Conservation (phyloP, 2,113 vertebrate species). For the Plectropomus leopardus region DNA sequence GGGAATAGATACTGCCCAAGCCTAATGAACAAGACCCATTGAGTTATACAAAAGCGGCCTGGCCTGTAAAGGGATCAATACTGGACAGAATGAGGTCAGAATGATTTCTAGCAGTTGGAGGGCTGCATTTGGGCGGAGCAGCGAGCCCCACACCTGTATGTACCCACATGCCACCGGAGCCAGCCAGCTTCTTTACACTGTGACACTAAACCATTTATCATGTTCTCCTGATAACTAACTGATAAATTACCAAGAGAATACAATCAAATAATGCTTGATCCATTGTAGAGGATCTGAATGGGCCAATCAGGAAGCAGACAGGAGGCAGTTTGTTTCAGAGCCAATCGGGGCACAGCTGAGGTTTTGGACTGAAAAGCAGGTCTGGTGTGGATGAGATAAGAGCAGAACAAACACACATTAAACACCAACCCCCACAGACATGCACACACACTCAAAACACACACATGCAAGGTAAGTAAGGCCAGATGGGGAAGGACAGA, state of each 20-base stretch:
- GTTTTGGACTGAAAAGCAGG: conserved; percentile 79
- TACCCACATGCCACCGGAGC: conserved; percentile 37
- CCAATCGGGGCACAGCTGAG: conserved; percentile 77
- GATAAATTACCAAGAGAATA: conserved; percentile 68
- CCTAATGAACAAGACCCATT: conserved; percentile 11
- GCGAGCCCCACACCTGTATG: conserved; percentile 53
- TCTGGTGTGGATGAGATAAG: conserved; percentile 83
- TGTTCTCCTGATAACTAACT: conserved; percentile 50
- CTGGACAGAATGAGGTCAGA: conserved; percentile 62
- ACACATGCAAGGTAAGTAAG: conserved; percentile 56
- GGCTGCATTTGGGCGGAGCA: conserved; percentile 50
- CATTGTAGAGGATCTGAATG: conserved; percentile 67
- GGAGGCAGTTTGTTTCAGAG: conserved; percentile 69
- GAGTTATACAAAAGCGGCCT: conserved; percentile 43
- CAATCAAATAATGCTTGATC: conserved; percentile 64
- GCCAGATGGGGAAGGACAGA: conserved; percentile 57
- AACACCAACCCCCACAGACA: conserved; percentile 66
- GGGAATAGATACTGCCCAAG: too few species aligned
- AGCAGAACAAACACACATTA: conserved; percentile 80
- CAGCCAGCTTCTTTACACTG: conserved; percentile 39
- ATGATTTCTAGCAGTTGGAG: conserved; percentile 48
- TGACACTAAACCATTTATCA: conserved; percentile 51
- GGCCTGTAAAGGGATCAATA: conserved; percentile 63
- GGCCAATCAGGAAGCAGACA: conserved; percentile 71
- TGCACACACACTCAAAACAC: conserved; percentile 34